Evolutionary conservation across 2,797 vertebrate species (phyloP).

Genomic region (Hipposideros larvatus): DNA sequence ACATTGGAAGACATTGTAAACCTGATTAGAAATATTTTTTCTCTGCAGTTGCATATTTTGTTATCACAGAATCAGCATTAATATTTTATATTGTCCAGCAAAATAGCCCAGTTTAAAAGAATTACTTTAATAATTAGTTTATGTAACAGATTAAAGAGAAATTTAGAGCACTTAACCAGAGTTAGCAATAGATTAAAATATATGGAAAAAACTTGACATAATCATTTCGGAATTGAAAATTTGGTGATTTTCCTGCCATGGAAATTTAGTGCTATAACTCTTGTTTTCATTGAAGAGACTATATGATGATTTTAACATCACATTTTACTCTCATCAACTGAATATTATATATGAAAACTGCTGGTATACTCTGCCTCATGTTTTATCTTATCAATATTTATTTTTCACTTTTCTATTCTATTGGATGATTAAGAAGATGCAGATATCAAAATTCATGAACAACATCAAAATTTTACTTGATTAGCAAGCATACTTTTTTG

Average conservation of each 20-base stretch:
- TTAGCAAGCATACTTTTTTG: neutral
- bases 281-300: neutral
- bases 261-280: neutral
- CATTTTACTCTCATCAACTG: neutral
- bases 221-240: neutral
- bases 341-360: neutral
- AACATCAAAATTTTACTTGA: neutral
- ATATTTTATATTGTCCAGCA: neutral
- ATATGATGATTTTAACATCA: neutral
- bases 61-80: neutral
- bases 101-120: neutral
- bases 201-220: neutral
- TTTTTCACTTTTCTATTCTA: neutral
- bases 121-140: neutral
- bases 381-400: neutral
- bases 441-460: neutral
- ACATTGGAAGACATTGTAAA: neutral
- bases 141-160: neutral
- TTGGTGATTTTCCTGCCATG: neutral
- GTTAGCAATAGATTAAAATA: neutral
- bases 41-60: neutral
- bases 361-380: neutral
- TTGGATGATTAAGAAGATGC: neutral
- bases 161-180: neutral
- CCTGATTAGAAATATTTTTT: neutral